These are phyloP conservation scores for Brachionus sp. DNA, from an alignment of 1,140 invertebrate species.

Conservation along the genomic window DNA sequence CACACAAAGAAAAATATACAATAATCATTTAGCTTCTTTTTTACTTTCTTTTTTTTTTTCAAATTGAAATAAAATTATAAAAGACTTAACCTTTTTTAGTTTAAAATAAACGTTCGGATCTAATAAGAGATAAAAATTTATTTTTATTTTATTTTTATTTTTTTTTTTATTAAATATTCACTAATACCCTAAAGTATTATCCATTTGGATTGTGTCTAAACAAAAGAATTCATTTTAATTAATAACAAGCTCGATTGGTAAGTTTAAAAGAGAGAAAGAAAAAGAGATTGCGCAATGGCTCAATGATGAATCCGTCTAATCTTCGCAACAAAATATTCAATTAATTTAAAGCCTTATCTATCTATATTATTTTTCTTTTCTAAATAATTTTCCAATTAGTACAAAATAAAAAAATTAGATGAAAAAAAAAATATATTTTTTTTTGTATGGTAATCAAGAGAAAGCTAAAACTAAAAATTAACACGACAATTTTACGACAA, in stretches of 20 bases:
- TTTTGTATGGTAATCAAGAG: no score
- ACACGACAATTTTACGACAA: slow-evolving; percentile 1
- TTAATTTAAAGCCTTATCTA: neutral
- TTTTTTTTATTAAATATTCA: slow-evolving; percentile 41
- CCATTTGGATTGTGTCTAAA: neutral
- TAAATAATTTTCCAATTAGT: neutral
- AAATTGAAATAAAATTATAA: slow-evolving; percentile 11
- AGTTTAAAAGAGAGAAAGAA: no score
- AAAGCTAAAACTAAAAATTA: slow-evolving; percentile 25
- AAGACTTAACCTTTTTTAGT: slow-evolving; percentile 33
- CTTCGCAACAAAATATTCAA: neutral
- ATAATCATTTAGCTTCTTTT: neutral
- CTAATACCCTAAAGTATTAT: slow-evolving; percentile 12
- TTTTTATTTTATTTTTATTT: no score
- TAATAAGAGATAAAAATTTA: neutral
- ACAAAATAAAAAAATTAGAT: neutral
- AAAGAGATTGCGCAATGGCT: neutral
- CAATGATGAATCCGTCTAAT: neutral
- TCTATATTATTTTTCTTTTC: slow-evolving; percentile 22
- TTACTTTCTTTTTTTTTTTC: neutral
- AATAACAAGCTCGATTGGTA: neutral
- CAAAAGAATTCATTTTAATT: slow-evolving; percentile 8
- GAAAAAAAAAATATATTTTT: no score
- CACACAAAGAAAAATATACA: no score
- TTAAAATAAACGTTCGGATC: slow-evolving; percentile 21